Base-by-base conservation (phyloP, 1,140 invertebrate species). In the Fragariocoptes setiger region DNA sequence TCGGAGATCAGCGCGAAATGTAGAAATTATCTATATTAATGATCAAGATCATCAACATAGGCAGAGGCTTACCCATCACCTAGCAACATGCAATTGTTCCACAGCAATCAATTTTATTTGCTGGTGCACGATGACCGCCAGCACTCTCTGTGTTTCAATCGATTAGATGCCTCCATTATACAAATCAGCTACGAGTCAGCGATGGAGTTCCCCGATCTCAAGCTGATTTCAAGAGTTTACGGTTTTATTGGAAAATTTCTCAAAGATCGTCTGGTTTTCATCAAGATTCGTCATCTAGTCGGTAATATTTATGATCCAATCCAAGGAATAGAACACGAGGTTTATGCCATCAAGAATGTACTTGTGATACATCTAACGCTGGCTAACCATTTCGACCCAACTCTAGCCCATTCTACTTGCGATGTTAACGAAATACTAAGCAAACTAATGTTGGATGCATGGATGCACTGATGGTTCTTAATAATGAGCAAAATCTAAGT, bases 221-320 rank as follows among this genome's bases (percentile, higher is more conserved):
- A 31, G 25, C 62, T 88, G 45, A 82, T 82, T 3, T 62, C 76
- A 40, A 8, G 8, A 8, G 74, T 78, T 44, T 71, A 79, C 57
- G 80, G 79, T 13, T 71, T 86, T 42, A 65, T 88, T 48, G 82
- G 83, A 31, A 78, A 79, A 57, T 69, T 88, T 14, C 74, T 77
- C 46, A 42, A 43, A n/a, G 43, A 46, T 47, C 49, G 54, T 21
- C 45, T 62, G 36, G 37, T 62, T 37, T 40, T 62, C 20, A 55
- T 62, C 19, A 51, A 51, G 41, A 50, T 59, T 19, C 35, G 36
- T n/a, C 57, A 62, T 42, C 54, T 66, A 17, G 71, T 80, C 21
- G 80, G 79, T 15, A 67, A 71, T 50, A 57, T 88, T 8, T 71
- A 74, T 51, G 71, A 70, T 13, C 42, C 19, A 64, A 77, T 88